A percentile compares a stretch with the other conserved stretches of the same genome.
Evolutionary conservation across 2,113 vertebrate species (phyloP).

Genomic region (Python bivittatus): DNA sequence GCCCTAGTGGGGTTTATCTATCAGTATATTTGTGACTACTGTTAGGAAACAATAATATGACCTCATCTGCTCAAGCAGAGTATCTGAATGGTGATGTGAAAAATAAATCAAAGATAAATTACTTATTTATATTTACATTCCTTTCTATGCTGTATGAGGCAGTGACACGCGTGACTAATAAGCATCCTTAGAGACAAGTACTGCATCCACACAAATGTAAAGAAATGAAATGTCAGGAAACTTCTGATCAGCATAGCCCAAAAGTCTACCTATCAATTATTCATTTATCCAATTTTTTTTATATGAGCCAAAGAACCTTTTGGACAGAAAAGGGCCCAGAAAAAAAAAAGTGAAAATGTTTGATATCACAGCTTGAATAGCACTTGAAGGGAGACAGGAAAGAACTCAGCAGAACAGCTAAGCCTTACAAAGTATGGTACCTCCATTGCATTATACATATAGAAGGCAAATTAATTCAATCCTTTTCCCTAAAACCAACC

Average conservation of each 20-base stretch:
- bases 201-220: slow-evolving; percentile 35
- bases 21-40: not conserved
- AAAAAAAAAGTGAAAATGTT: slow-evolving; percentile 57
- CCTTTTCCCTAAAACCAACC: slow-evolving; percentile 18
- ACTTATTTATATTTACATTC: slow-evolving; percentile 30
- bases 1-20: not conserved
- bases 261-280: slow-evolving; percentile 66
- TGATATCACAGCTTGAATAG: slow-evolving; percentile 51
- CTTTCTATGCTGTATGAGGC: slow-evolving; percentile 30
- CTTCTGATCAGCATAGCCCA: slow-evolving; percentile 41
- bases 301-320: slow-evolving; percentile 31
- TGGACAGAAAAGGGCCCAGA: slow-evolving; percentile 50
- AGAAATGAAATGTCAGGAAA: slow-evolving; percentile 36
- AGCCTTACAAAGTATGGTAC: slow-evolving; percentile 41
- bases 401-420: slow-evolving; percentile 30
- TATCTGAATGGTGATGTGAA: slow-evolving; percentile 15
- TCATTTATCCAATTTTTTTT: slow-evolving; percentile 60
- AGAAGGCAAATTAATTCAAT: slow-evolving; percentile 46
- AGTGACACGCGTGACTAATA: slow-evolving; percentile 35
- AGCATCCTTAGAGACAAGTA: slow-evolving; percentile 45
- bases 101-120: slow-evolving; percentile 44
- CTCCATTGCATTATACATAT: slow-evolving; percentile 35
- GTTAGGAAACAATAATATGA: not conserved
- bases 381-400: slow-evolving; percentile 44
- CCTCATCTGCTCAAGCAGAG: slow-evolving; percentile 13